Evolutionary conservation across 2,888 invertebrate species (phyloP), one percentile per base, ranked within the genome.

Genomic region (Hirtodrosophila alboralis): DNA sequence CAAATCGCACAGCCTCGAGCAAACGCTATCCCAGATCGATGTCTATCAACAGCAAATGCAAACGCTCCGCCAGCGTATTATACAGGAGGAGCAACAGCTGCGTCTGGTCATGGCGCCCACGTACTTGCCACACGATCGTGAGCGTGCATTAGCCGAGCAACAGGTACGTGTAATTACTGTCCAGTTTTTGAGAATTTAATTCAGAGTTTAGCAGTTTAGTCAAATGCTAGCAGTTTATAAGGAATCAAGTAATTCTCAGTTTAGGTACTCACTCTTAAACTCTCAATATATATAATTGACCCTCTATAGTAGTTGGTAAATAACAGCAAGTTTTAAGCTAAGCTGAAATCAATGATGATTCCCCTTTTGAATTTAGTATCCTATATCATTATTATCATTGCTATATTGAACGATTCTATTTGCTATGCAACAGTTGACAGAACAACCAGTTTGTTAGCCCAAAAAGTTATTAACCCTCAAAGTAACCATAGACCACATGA

Each of bases 41-140:
- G 93, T 94, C 66, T 96, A 97, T 91, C 96, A 96, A 90, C 94
- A 95, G 89, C 97, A 97, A 91, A 95, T 97, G 88, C 96, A 95
- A 86, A 93, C 94, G 45, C 92, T 97, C 73, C 94, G 96, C 57
- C 95, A 95, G 86, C 95, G 95, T 90, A 94, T 97, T 86, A 94
- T 96, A 68, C 94, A 95, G 89, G 96, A 95, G 70, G 97, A 97
- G 91, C 97, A 97, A 90, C 95, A 95, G 89, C 92, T 97, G 88
- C 93, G 97, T 64, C 93, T 94, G 60, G 94, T 95, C 41, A 93
- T 95, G 90, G 95, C 95, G 87, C 96, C 97, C 61, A 95, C 95
- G 80, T 95, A 96, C 91, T 92, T 94, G 89, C 95, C 96, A 64
- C 94, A 95, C 83, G 96, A 97, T 90, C 93, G 95, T 81, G 96